Evolutionary conservation across 2,888 invertebrate species (phyloP), one percentile per base, ranked within the genome.

Genomic region (Tillus elongatus): DNA sequence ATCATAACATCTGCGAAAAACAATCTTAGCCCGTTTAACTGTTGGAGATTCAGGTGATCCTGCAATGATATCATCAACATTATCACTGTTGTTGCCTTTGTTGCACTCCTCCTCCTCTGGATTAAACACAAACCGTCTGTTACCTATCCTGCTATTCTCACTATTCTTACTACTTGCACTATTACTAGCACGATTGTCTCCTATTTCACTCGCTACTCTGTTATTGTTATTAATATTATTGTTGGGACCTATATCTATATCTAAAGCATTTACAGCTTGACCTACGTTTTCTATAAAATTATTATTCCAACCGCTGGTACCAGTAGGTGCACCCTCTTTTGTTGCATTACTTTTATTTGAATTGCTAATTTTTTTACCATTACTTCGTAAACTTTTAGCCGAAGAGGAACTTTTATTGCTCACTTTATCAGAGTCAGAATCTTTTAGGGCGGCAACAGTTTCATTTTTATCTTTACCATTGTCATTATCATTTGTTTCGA

Each of bases 1-100:
- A 61, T 84, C 79, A 61, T 82, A 83, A 58, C 84, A 84, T 41
- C 81, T 72, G 42, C 74, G 74, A 53, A 86, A 85, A 36, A 84
- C 74, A 1, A 73, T 66, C 54, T 75, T 72, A 1, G 79, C 69
- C 51, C 61, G 69, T 58, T 75, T 76, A 43, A 68, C 69, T 33
- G 69, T 71, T 13, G 70, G 74, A 3, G 72, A 69, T 37, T 76
- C 68, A 4, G 81, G 79, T 3, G 80, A 78, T 16, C 63, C 69
- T 26, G 75, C 74, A 30, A 79, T 68, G 11, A 69, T 57, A 46
- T 77, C 75, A 51, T 64, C 63, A 15, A 54, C 53, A 31, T 51
- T 45, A 27, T 50, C 44, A 10, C 13, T 32, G 34, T 44, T 48
- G 12, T 32, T 29, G 4, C n/a, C 30, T 29, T 29, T 29, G 11